These are phyloP conservation scores for Scaptomyza parva DNA, from an alignment of 2,888 invertebrate genomes.

Conservation along the genomic window DNA sequence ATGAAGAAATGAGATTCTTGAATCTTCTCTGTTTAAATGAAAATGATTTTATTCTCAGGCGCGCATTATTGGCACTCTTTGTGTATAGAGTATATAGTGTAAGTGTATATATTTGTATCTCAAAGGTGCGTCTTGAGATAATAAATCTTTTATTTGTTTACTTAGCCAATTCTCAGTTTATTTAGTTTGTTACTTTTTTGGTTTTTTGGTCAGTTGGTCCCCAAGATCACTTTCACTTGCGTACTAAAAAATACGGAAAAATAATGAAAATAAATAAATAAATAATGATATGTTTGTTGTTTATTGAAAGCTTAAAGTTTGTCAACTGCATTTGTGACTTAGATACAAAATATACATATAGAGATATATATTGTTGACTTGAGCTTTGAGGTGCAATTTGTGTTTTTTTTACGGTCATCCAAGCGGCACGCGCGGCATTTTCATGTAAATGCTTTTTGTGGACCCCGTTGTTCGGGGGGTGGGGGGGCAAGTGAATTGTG, in stretches of 20 bases:
- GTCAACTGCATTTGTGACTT: slow-evolving; percentile 44
- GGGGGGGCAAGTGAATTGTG: slow-evolving; percentile 41
- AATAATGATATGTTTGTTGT: slow-evolving; percentile 11
- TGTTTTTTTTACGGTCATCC: slow-evolving; percentile 36
- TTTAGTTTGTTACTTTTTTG: slow-evolving; percentile 43
- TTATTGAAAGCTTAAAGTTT: slow-evolving; percentile 43
- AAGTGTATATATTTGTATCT: slow-evolving; percentile 20
- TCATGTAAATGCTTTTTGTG: slow-evolving; percentile 71
- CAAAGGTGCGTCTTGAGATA: slow-evolving; percentile 31
- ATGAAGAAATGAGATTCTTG: slow-evolving; percentile 15
- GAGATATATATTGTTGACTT: slow-evolving; percentile 18
- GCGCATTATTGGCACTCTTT: slow-evolving; percentile 69
- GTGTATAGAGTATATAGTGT: slow-evolving; percentile 39
- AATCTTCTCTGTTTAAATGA: not conserved
- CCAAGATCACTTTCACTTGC: slow-evolving; percentile 70
- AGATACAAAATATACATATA: slow-evolving; percentile 16
- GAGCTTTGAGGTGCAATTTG: slow-evolving; percentile 62
- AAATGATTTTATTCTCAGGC: slow-evolving; percentile 38
- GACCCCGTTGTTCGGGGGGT: slow-evolving; percentile 40
- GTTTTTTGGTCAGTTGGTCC: slow-evolving; percentile 55
- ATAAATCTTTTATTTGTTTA: slow-evolving; percentile 29
- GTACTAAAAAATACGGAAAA: slow-evolving; percentile 63
- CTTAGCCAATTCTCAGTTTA: slow-evolving; percentile 70
- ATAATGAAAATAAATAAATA: slow-evolving; percentile 29
- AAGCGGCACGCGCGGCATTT: slow-evolving; percentile 67